Conservation (phyloP, 2,113 vertebrate genomes). For the Gracilinanus agilis region DNA sequence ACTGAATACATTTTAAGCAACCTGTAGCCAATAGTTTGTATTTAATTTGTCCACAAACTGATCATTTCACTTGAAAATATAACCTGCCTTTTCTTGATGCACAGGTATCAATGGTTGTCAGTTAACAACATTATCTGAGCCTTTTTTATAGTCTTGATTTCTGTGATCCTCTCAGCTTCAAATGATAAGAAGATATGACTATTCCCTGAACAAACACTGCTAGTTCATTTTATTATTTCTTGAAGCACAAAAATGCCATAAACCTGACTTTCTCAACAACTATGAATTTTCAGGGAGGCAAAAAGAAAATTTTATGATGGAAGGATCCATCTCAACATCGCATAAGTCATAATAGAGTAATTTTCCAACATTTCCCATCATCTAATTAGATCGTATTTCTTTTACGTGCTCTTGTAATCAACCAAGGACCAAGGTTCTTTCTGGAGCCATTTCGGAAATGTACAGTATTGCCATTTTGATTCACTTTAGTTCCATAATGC, state of each 20-base stretch:
- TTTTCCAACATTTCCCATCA: slow-evolving; percentile 1
- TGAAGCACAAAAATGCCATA: not conserved
- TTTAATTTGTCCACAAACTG: not conserved
- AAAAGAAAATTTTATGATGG: not conserved
- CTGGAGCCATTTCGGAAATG: not conserved
- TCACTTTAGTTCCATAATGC: not conserved
- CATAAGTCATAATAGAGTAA: not conserved
- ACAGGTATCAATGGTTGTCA: not conserved
- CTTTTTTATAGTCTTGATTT: not conserved
- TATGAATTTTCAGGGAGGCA: not conserved
- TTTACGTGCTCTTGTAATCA: not conserved
- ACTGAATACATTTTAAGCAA: not conserved
- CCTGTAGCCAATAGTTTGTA: not conserved
- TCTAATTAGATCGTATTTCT: not conserved
- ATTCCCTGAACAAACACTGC: not conserved
- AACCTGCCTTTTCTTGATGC: not conserved
- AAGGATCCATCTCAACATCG: not conserved
- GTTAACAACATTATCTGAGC: not conserved
- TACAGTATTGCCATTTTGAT: not conserved
- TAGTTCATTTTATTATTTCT: not conserved
- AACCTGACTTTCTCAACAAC: not conserved
- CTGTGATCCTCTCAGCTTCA: not conserved
- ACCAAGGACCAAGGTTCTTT: not conserved
- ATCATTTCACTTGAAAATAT: not conserved
- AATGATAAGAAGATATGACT: not conserved